Conservation (phyloP, 1,140 invertebrate genomes). For the Drosophila nigrodunni region DNA sequence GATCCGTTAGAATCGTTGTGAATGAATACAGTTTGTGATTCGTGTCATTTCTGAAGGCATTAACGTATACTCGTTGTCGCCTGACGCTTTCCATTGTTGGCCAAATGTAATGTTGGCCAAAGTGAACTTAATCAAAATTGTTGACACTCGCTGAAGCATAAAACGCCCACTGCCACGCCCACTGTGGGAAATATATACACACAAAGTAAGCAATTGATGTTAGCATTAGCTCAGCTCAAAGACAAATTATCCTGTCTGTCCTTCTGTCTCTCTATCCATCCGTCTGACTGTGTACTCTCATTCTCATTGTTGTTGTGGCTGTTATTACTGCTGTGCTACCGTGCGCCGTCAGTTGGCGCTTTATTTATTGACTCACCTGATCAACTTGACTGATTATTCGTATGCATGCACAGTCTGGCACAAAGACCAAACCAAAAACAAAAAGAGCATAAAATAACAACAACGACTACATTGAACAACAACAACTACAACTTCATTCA, state of each 20-base stretch:
- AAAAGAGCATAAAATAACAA: not conserved
- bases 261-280: slow-evolving; percentile 24
- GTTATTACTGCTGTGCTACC: slow-evolving; percentile 37
- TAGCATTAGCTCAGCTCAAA: slow-evolving; percentile 54
- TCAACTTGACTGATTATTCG: slow-evolving; percentile 79
- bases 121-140: slow-evolving; percentile 43
- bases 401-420: slow-evolving; percentile 64
- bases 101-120: slow-evolving; percentile 17
- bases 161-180: slow-evolving; percentile 33
- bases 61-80: slow-evolving; percentile 1
- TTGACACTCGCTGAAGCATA: slow-evolving; percentile 15
- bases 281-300: slow-evolving; percentile 11
- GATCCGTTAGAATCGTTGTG: slow-evolving; percentile 36
- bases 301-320: slow-evolving; percentile 23
- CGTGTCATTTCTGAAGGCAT: slow-evolving; percentile 2
- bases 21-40: slow-evolving; percentile 31
- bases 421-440: slow-evolving; percentile 4
- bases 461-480: slow-evolving; percentile 7
- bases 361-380: slow-evolving; percentile 83
- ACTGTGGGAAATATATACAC: not conserved
- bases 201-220: slow-evolving; percentile 57
- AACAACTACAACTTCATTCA: slow-evolving; percentile 34
- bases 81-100: slow-evolving; percentile 22
- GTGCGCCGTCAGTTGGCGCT: slow-evolving; percentile 42
- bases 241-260: slow-evolving; percentile 65